A percentile compares a stretch with the other conserved stretches of the same genome.
Conservation (phyloP, 2,888 invertebrate species). For the Andrena minutula region DNA sequence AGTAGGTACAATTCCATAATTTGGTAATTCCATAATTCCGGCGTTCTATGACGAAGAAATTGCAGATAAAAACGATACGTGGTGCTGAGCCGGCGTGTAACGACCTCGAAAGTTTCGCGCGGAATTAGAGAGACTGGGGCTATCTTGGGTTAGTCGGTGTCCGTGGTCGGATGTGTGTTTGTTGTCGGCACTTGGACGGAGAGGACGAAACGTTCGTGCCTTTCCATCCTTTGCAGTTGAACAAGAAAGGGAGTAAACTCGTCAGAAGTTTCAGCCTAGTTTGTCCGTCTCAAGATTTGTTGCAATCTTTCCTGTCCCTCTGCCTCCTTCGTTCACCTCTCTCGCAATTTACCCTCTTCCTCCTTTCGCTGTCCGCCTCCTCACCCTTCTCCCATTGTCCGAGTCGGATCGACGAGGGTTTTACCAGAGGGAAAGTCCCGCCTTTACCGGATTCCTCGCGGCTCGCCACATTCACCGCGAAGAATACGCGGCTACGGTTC, state of each 20-base stretch:
- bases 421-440: conserved; percentile 1
- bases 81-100: not conserved
- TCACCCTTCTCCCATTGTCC: conserved; percentile 1
- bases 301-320: conserved; percentile 36
- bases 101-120: conserved; percentile 10
- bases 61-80: conserved; percentile 15
- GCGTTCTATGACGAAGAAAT: not conserved
- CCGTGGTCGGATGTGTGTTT: conserved; percentile 3
- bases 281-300: conserved; percentile 48
- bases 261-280: conserved; percentile 47
- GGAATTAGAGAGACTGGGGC: conserved; percentile 25
- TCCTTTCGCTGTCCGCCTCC: not conserved
- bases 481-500: conserved; percentile 8
- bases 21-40: too few species aligned
- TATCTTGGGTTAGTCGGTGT: conserved; percentile 23
- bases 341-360: conserved; percentile 13
- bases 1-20: not conserved
- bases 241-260: conserved; percentile 39
- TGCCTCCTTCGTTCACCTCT: conserved; percentile 20
- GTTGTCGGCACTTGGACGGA: conserved; percentile 5
- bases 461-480: not conserved
- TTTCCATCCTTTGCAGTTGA: conserved; percentile 20
- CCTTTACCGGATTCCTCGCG: conserved; percentile 11
- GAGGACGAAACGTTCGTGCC: conserved; percentile 21
- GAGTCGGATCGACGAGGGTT: conserved; percentile 1